Base-by-base conservation (phyloP, 2,888 invertebrate species). In the Tuberolachnus salignus region DNA sequence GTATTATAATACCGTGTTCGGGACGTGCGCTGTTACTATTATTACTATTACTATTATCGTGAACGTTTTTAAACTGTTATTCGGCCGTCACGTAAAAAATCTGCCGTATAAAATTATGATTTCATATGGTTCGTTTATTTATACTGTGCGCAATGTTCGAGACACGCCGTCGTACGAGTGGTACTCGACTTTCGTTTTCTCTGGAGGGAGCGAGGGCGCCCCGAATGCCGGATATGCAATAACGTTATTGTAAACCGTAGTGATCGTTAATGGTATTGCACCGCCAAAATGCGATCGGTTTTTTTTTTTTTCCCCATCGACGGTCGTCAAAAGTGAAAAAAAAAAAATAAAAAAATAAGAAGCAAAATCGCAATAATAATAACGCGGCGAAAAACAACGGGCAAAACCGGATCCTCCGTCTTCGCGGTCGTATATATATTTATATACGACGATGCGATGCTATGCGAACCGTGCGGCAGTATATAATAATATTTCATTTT, bases 131-230 rank as follows among this genome's bases (percentile, higher is more conserved):
- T 69, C 11, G 34, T n/a, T n/a, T n/a, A n/a, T n/a, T n/a, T n/a
- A n/a, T n/a, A n/a, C n/a, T n/a, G n/a, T 34, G 16, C 3, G 6
- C 34, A 34, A 34, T 34, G 34, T 34, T 3, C 34, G 34, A 34
- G n/a, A n/a, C n/a, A n/a, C n/a, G n/a, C n/a, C n/a, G n/a, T n/a
- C 34, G 34, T 34, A 34, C 53, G n/a, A 10, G 53, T 53, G 16
- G n/a, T 19, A 61, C 51, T 74, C 46, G 66, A 75, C 75, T 75
- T 75, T 75, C 75, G 75, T 75, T 75, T 75, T 75, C 66, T 67
- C 67, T 46, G 75, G 44, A 46, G 57, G 66, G 57, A 57, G 75
- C 75, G 57, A 75, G 59, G 21, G 21, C n/a, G 10, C 44, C 3
- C 13, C n/a, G n/a, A n/a, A 49, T 23, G 46, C 46, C 23, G 21